phyloP scores from a whole-genome alignment of 2,797 vertebrate genomes.

The Poecilia velifera region DNA sequence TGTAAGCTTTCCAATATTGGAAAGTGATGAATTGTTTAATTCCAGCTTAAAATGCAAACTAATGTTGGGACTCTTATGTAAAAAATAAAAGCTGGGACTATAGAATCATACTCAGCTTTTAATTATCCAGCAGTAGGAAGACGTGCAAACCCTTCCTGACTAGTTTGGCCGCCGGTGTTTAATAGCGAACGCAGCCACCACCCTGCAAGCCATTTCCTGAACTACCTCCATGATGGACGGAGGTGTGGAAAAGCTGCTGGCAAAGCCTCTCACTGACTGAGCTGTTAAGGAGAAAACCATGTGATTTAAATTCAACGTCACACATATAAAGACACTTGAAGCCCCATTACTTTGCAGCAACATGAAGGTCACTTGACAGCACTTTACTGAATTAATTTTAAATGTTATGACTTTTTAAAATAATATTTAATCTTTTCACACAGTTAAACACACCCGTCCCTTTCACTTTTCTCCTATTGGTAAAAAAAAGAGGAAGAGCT shows the following conservation, averaged over 20 bases:
- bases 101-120: background rate
- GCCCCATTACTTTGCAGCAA: constrained; percentile 24
- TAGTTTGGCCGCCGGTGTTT: constrained; percentile 18
- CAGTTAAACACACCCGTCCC: background rate
- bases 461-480: constrained; percentile 38
- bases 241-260: constrained; percentile 43
- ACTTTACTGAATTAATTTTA: constrained; percentile 7
- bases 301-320: constrained; percentile 10
- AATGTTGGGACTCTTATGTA: background rate
- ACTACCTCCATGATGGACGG: constrained; percentile 39
- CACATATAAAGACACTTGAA: constrained; percentile 21
- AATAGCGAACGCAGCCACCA: constrained; percentile 39
- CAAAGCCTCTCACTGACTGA: constrained; percentile 48
- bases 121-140: constrained; percentile 6
- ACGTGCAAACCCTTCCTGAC: constrained; percentile 9
- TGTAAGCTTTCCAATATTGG: background rate
- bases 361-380: constrained; percentile 34
- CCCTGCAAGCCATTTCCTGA: constrained; percentile 50
- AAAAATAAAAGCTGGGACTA: constrained; percentile 9
- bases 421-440: background rate
- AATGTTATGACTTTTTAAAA: background rate
- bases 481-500: constrained; percentile 48
- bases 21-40: background rate
- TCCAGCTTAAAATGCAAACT: background rate
- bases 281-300: constrained; percentile 36